Percentiles rank a stretch among this genome's conserved stretches.
These are phyloP conservation scores for Cancer borealis DNA, from an alignment of 2,888 invertebrate genomes.

Conservation along the genomic window DNA sequence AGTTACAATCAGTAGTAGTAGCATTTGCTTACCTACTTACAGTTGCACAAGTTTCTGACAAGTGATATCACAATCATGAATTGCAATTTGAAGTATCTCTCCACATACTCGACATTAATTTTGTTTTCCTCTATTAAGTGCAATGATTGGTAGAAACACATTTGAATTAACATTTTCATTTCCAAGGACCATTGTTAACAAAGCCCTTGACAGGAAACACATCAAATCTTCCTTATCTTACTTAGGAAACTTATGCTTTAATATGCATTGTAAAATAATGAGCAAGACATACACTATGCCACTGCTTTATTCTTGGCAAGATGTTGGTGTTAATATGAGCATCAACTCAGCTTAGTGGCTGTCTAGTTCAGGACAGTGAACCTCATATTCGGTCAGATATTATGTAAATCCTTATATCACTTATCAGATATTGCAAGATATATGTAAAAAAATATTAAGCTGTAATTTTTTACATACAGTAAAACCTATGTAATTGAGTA, in stretches of 20 bases:
- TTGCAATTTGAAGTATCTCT: not conserved
- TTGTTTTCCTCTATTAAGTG: not conserved
- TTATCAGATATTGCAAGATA: slow-evolving; percentile 26
- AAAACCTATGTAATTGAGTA: slow-evolving; percentile 35
- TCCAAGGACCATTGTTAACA: not conserved
- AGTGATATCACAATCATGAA: not conserved
- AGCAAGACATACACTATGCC: not conserved
- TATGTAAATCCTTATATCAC: slow-evolving; percentile 46
- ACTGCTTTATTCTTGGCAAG: not conserved
- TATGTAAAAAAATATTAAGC: not conserved
- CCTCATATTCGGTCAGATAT: slow-evolving; percentile 33
- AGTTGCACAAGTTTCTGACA: not conserved
- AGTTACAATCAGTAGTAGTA: not conserved
- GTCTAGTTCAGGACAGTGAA: slow-evolving; percentile 17
- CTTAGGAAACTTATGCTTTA: not conserved
- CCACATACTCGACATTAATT: not conserved
- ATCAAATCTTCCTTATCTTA: not conserved
- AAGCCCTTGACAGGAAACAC: not conserved
- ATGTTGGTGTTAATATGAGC: slow-evolving; percentile 16
- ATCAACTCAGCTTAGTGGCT: slow-evolving; percentile 15
- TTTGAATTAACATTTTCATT: not conserved
- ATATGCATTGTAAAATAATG: not conserved
- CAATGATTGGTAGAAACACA: slow-evolving; percentile 26
- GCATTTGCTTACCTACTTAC: not conserved
- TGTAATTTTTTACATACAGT: slow-evolving; percentile 39